Evolutionary conservation across 2,113 vertebrate species (phyloP).

Genomic region (Petaurus breviceps): DNA sequence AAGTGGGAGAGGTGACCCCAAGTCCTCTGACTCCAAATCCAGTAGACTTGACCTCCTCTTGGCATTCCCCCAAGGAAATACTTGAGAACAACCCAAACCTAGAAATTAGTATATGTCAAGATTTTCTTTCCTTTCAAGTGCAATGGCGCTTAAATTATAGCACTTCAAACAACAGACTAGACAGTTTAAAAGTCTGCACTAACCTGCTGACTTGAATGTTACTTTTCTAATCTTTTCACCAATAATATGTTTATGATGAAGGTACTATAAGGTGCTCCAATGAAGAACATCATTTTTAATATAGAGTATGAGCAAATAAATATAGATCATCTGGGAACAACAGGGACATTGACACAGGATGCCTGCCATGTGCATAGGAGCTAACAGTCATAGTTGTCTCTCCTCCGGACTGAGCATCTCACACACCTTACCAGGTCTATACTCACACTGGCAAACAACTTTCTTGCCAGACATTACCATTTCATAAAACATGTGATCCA

Average conservation of each 20-base stretch:
- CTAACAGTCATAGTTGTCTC: neutral
- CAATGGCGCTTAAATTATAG: neutral
- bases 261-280: neutral
- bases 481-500: neutral
- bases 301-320: neutral
- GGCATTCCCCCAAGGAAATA: neutral
- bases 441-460: neutral
- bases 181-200: neutral
- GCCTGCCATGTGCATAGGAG: neutral
- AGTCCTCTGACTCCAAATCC: neutral
- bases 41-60: neutral
- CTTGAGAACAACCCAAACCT: neutral
- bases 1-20: neutral
- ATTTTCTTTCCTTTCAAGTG: neutral
- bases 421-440: neutral
- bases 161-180: neutral
- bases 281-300: neutral
- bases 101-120: conserved; percentile 21
- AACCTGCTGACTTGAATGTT: neutral
- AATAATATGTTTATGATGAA: neutral
- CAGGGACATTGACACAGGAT: neutral
- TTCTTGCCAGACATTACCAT: neutral
- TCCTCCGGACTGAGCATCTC: neutral
- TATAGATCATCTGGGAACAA: neutral
- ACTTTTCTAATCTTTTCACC: neutral